phyloP scores from a whole-genome alignment of 2,797 vertebrate species.

The Aulostomus chinensis region DNA sequence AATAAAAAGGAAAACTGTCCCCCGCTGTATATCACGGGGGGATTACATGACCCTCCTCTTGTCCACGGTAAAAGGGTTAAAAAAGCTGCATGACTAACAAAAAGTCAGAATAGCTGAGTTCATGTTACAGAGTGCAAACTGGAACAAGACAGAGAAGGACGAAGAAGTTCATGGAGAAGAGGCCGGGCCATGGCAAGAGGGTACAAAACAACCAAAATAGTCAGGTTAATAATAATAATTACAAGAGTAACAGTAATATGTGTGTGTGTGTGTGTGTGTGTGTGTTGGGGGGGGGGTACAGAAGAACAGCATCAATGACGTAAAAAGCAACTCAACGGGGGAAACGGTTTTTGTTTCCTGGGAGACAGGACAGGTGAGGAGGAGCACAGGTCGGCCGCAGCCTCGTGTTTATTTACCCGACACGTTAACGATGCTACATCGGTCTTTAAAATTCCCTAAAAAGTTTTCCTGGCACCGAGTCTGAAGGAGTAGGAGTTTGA shows the following conservation, averaged over 20 bases:
- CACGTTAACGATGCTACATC: conserved; percentile 5
- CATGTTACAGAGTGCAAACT: conserved; percentile 49
- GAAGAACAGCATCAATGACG: conserved; percentile 51
- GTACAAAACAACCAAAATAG: conserved; percentile 59
- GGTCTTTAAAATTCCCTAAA: background rate
- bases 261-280: too few relatives aligned
- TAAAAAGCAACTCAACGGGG: conserved; percentile 28
- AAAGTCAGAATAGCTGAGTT: conserved; percentile 17
- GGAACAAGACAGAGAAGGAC: conserved; percentile 35
- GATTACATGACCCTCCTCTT: conserved; percentile 51
- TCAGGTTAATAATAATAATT: conserved; percentile 70
- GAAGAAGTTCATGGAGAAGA: conserved; percentile 39
- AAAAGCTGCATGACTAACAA: conserved; percentile 49
- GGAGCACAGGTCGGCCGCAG: conserved; percentile 34
- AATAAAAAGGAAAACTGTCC: conserved; percentile 25
- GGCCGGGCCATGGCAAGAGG: conserved; percentile 41
- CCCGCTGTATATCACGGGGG: conserved; percentile 48
- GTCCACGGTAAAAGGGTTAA: conserved; percentile 48
- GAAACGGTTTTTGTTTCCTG: conserved; percentile 1
- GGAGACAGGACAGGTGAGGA: conserved; percentile 24
- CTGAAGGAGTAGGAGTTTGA: background rate
- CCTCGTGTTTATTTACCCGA: background rate
- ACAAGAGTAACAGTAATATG: conserved; percentile 76
- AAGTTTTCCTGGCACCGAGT: background rate
- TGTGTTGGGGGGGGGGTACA: too few relatives aligned